A percentile compares a stretch with the other conserved stretches of the same genome.
Conservation (phyloP, 2,113 vertebrate genomes). For the Bucco capensis region DNA sequence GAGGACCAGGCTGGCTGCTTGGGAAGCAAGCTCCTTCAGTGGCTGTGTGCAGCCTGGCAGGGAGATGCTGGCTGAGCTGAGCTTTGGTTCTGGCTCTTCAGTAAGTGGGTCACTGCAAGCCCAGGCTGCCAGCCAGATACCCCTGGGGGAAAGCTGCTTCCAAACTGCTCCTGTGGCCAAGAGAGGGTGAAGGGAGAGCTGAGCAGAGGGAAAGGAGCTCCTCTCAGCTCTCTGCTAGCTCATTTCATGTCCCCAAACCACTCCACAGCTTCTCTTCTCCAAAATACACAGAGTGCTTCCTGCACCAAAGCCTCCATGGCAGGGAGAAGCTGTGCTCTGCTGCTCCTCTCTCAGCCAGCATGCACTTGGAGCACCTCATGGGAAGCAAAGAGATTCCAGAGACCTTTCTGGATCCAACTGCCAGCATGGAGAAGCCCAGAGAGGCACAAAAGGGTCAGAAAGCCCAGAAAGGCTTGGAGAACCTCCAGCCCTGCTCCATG, state of each 20-base stretch:
- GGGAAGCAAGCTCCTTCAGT: no score
- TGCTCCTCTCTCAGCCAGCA: no score
- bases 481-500: rapidly evolving
- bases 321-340: no score
- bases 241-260: neutral
- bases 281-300: neutral
- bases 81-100: neutral
- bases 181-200: neutral
- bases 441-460: no score
- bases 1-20: no score
- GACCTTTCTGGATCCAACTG: no score
- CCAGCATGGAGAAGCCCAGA: no score
- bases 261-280: neutral
- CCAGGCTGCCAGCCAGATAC: neutral
- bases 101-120: neutral
- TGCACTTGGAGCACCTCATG: no score
- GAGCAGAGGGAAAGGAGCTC: no score
- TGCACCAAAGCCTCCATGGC: neutral
- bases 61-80: rapidly evolving
- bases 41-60: no score
- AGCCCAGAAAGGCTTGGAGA: no score
- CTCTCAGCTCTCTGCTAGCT: neutral
- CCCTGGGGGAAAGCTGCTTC: neutral
- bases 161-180: rapidly evolving
- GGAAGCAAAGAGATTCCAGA: no score